Base-by-base conservation (phyloP, 2,113 vertebrate species). In the Agapornis roseicollis region DNA sequence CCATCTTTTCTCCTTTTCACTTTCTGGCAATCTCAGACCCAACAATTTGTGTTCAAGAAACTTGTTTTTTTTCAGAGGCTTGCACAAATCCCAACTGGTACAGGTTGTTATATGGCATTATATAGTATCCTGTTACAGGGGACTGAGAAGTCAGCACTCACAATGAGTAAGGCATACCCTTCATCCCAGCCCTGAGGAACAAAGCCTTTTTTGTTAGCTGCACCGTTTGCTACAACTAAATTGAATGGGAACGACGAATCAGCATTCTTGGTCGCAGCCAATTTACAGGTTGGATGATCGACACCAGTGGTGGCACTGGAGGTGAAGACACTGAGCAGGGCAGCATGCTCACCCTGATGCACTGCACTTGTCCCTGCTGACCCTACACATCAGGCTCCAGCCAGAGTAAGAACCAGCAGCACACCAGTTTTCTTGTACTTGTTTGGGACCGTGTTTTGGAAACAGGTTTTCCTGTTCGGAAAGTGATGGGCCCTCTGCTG, bases 331-430 rank as follows among this genome's bases (percentile, higher is more conserved):
- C 10, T 0, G 10, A n/a, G 37, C 2, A 0, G 15, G 18, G 33
- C 25, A 60, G 44, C 3, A 6, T 7, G 0, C 60, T 41, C 41
- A 6, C 15, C 4, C 11, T 0, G 29, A 8, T 7, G 5, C 35
- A 5, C 39, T 0, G 39, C 0, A 1, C 61, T 24, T 3, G 28
- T n/a, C 11, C 53, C 25, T 0, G 1, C 47, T 11, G 46, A 27
- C 20, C 55, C 44, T 7, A 37, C 27, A 39, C 52, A 44, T 23
- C 52, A 12, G 7, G 23, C 29, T n/a, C 49, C 27, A 39, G 52
- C 2, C 2, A 39, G 5, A 8, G 3, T 1, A 8, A 47, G 19
- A n/a, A 23, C 18, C 41, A 39, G 10, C 39, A 19, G 3, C 9
- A 3, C 27, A 13, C 7, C 42, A 0, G 37, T 4, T 11, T 89